phyloP scores from a whole-genome alignment of 1,140 invertebrate genomes.

The Ips typographus region DNA sequence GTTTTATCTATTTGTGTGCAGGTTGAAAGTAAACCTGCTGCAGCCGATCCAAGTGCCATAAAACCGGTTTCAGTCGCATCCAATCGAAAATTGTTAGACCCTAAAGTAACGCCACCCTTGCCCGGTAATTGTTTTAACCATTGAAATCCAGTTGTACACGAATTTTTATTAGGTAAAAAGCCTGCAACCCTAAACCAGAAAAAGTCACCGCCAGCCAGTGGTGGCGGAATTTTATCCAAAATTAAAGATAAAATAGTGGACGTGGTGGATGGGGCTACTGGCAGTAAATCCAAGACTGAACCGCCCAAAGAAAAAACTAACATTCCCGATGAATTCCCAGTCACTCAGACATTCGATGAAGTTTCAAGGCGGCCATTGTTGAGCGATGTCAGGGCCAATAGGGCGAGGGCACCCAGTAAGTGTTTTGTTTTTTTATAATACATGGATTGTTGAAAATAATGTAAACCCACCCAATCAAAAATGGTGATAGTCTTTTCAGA shows the following conservation, averaged over 20 bases:
- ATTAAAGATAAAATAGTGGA: constrained; percentile 60
- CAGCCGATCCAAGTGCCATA: constrained; percentile 31
- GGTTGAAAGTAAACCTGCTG: constrained; percentile 29
- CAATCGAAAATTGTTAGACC: constrained; percentile 57
- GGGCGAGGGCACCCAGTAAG: constrained; percentile 57
- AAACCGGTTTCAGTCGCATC: constrained; percentile 53
- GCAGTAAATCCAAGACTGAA: constrained; percentile 43
- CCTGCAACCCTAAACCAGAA: constrained; percentile 60
- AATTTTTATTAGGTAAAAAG: constrained; percentile 55
- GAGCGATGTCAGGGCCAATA: constrained; percentile 61
- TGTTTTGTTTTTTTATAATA: constrained; percentile 11
- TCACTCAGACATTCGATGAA: constrained; percentile 59
- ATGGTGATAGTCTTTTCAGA: too few relatives aligned
- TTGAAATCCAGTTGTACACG: neutral
- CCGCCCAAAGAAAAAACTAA: constrained; percentile 24
- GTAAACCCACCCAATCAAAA: neutral
- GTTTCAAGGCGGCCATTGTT: constrained; percentile 63
- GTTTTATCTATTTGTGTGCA: neutral
- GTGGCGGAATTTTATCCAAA: constrained; percentile 58
- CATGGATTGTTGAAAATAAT: constrained; percentile 3
- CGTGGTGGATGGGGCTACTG: constrained; percentile 47
- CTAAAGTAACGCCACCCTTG: constrained; percentile 49
- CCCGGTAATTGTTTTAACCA: constrained; percentile 34
- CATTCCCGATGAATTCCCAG: constrained; percentile 30
- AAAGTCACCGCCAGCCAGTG: constrained; percentile 62